Evolutionary conservation across 2,113 vertebrate species (phyloP).

Genomic region (Oryzias javanicus): DNA sequence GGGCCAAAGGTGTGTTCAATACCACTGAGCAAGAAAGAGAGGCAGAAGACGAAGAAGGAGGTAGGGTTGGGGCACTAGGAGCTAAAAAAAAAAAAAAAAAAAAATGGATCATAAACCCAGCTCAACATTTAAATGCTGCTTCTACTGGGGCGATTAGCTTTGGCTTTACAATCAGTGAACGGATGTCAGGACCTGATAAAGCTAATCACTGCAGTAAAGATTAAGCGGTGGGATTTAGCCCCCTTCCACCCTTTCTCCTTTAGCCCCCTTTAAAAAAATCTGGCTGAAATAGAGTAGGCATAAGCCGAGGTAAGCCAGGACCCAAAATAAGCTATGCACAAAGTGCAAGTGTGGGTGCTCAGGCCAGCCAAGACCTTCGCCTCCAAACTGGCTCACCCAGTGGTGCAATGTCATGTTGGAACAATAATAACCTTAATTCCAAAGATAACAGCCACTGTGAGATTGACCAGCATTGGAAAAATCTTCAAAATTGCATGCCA

Average conservation of each 20-base stretch:
- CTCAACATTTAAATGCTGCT: constrained; percentile 57
- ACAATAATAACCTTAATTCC: too few relatives aligned
- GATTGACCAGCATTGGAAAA: too few relatives aligned
- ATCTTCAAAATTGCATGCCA: too few relatives aligned
- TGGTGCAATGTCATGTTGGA: too few relatives aligned
- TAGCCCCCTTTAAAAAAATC: constrained; percentile 22
- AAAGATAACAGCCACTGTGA: too few relatives aligned
- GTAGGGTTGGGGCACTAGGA: neutral
- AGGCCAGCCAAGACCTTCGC: too few relatives aligned
- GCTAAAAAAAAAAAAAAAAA: neutral
- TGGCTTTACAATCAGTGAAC: constrained; percentile 59
- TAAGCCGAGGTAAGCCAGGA: constrained; percentile 27
- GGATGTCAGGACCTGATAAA: constrained; percentile 72
- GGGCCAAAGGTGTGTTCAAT: constrained; percentile 54
- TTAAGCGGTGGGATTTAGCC: constrained; percentile 57
- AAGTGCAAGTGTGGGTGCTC: neutral
- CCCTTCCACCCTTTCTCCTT: constrained; percentile 8
- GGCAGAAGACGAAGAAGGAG: neutral
- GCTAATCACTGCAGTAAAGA: constrained; percentile 69
- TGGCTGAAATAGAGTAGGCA: constrained; percentile 30
- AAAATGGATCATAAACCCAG: constrained; percentile 49
- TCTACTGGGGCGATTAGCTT: constrained; percentile 61
- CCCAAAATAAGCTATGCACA: constrained; percentile 19
- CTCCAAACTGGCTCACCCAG: too few relatives aligned
- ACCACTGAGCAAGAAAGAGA: constrained; percentile 1